These are phyloP conservation scores for Mesoligia furuncula DNA, from an alignment of 2,888 invertebrate genomes.

Conservation along the genomic window DNA sequence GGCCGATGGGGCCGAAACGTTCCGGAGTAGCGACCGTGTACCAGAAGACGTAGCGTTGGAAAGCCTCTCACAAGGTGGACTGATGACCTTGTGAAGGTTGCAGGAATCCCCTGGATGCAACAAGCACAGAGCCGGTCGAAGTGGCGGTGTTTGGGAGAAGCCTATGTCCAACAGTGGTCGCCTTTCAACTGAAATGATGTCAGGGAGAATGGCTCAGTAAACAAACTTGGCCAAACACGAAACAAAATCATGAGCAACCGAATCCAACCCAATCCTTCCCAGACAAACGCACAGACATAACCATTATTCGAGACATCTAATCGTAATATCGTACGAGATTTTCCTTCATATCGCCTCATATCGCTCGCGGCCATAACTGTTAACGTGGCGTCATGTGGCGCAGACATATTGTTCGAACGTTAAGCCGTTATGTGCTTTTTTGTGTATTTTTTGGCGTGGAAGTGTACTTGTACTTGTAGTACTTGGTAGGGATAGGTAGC, in stretches of 20 bases:
- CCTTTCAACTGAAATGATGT: background rate
- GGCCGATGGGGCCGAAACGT: no score
- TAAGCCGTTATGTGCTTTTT: conserved; percentile 26
- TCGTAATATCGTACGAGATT: conserved; percentile 16
- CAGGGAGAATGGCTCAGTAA: background rate
- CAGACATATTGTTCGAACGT: conserved; percentile 41
- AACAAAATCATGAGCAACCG: background rate
- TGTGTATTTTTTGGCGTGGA: background rate
- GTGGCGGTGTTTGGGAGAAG: no score
- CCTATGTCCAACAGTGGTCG: background rate
- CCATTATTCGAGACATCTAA: conserved; percentile 13
- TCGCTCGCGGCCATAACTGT: conserved; percentile 38
- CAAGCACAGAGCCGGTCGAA: no score
- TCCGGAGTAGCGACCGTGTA: no score
- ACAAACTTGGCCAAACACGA: background rate
- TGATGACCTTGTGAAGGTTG: no score
- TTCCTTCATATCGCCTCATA: conserved; percentile 33
- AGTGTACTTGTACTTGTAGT: background rate
- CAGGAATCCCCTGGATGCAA: no score
- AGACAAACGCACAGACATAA: conserved; percentile 8
- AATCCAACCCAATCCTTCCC: background rate
- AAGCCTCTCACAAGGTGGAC: no score
- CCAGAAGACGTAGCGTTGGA: no score
- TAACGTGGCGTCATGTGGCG: conserved; percentile 43
- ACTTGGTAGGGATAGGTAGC: background rate